Percentiles rank a stretch among this genome's conserved stretches.
These are phyloP conservation scores for Intellagama lesueurii DNA, from an alignment of 2,797 vertebrate genomes.

Conservation along the genomic window DNA sequence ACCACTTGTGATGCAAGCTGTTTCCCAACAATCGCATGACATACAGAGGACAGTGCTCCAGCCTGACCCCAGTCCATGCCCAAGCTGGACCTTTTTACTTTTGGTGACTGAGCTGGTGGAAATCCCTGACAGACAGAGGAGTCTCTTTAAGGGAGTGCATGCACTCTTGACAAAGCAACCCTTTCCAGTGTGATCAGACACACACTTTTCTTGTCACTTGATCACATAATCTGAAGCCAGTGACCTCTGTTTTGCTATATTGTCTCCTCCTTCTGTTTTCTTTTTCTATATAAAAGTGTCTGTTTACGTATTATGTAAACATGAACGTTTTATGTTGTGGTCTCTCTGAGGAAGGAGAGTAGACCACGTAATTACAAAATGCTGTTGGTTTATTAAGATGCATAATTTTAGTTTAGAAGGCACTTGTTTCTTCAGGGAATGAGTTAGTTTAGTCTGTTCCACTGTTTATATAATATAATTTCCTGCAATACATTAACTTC, in stretches of 20 bases:
- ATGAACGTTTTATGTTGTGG: neutral
- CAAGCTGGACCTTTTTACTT: too few species aligned
- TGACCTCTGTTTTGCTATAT: neutral
- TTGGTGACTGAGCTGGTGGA: neutral
- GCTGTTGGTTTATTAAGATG: neutral
- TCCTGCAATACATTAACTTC: neutral
- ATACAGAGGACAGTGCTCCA: too few species aligned
- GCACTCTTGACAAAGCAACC: neutral
- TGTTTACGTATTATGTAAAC: conserved; percentile 17
- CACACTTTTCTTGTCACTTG: too few species aligned
- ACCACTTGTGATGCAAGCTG: too few species aligned
- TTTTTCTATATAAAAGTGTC: conserved; percentile 4
- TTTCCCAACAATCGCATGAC: too few species aligned
- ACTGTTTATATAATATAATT: neutral
- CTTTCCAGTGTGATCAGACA: neutral
- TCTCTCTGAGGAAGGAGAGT: neutral
- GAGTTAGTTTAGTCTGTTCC: neutral
- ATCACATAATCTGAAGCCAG: neutral
- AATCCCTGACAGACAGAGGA: too few species aligned
- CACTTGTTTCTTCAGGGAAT: neutral
- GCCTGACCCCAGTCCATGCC: too few species aligned
- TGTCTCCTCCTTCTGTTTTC: neutral
- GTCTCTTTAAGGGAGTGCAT: too few species aligned
- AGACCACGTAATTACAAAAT: conserved; percentile 15
- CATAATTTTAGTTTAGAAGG: neutral